Percentiles rank a stretch among this genome's conserved stretches.
phyloP scores from a whole-genome alignment of 92 coral and sea anemone species.

The Actinernus sp. region DNA sequence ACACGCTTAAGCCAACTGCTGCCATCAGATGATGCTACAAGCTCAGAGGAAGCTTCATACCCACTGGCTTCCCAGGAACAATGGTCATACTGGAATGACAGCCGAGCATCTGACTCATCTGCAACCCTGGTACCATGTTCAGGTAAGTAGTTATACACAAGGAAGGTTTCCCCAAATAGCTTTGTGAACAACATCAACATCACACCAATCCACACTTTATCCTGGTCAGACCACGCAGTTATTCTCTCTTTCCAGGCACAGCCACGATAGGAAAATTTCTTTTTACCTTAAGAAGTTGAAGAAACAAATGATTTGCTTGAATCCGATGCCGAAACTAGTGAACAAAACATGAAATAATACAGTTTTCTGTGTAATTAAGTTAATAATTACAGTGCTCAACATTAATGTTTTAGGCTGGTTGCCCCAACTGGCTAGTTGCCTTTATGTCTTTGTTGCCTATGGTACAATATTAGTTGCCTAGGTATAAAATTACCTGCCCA shows the following conservation, averaged over 20 bases:
- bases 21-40: background rate
- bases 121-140: constrained; percentile 44
- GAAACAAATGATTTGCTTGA: too few species aligned
- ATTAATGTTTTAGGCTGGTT: too few species aligned
- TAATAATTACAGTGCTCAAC: too few species aligned
- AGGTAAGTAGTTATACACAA: constrained; percentile 17
- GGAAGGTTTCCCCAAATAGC: constrained; percentile 49
- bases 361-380: too few species aligned
- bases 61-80: constrained; percentile 42
- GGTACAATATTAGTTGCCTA: too few species aligned
- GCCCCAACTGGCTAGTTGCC: too few species aligned
- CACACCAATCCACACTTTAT: constrained; percentile 27
- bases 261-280: constrained; percentile 33
- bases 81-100: constrained; percentile 32
- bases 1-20: background rate
- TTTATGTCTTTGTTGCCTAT: too few species aligned
- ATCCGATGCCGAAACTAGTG: too few species aligned
- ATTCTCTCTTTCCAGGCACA: constrained; percentile 40
- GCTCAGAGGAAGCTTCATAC: background rate
- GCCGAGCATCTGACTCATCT: constrained; percentile 31
- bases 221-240: constrained; percentile 28
- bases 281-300: constrained; percentile 25
- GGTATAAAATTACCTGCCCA: too few species aligned
- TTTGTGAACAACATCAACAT: constrained; percentile 29
- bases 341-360: too few species aligned